These are phyloP conservation scores for Electrona antarctica DNA, from an alignment of 2,113 vertebrate species.

Conservation along the genomic window DNA sequence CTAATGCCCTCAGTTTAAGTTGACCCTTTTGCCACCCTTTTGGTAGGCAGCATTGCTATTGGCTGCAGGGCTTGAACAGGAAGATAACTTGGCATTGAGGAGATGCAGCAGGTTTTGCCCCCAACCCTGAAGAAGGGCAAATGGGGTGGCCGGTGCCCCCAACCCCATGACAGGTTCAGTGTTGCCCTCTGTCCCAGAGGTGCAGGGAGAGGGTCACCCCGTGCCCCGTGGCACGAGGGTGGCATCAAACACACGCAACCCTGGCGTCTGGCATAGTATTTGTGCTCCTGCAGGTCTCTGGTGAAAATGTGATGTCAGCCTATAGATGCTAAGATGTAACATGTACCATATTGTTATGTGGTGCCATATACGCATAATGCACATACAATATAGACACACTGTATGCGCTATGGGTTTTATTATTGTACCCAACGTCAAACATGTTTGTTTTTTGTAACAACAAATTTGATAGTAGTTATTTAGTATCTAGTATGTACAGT, in stretches of 20 bases:
- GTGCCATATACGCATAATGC: slow-evolving; percentile 14
- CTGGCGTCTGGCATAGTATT: slow-evolving; percentile 64
- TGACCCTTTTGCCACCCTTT: slow-evolving; percentile 57
- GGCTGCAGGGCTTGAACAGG: slow-evolving; percentile 36
- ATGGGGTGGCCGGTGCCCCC: slow-evolving; percentile 49
- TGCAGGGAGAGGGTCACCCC: slow-evolving; percentile 48
- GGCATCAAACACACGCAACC: slow-evolving; percentile 61
- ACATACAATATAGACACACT: slow-evolving; percentile 16
- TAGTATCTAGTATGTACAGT: slow-evolving; percentile 46
- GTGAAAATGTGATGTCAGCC: slow-evolving; percentile 23
- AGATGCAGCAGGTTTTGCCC: slow-evolving; percentile 69
- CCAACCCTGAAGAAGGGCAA: slow-evolving; percentile 56
- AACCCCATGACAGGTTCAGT: slow-evolving; percentile 71
- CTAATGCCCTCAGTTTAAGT: slow-evolving; percentile 45
- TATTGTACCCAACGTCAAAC: too few relatives aligned
- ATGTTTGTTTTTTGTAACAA: too few relatives aligned
- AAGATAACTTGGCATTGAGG: slow-evolving; percentile 56
- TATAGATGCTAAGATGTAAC: slow-evolving; percentile 1
- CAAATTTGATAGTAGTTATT: too few relatives aligned
- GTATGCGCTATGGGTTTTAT: slow-evolving; percentile 5
- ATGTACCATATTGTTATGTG: slow-evolving; percentile 26
- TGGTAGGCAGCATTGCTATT: slow-evolving; percentile 43
- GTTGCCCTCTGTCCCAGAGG: slow-evolving; percentile 70
- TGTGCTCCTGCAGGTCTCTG: slow-evolving; percentile 51
- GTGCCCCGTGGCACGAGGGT: slow-evolving; percentile 54